phyloP scores from a whole-genome alignment of 2,113 vertebrate genomes.

The Symphodus melops region DNA sequence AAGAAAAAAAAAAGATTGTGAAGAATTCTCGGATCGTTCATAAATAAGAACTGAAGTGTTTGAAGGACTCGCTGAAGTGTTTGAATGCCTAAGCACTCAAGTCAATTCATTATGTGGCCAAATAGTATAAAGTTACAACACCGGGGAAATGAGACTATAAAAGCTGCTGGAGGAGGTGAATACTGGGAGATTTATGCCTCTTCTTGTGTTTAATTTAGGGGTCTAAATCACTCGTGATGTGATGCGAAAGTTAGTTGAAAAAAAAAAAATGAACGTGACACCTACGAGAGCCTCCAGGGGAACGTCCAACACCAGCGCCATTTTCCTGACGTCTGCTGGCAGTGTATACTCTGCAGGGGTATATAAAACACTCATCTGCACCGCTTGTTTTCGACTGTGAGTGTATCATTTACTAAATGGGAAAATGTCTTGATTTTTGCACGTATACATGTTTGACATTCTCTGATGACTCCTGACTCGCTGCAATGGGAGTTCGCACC shows the following conservation, averaged over 20 bases:
- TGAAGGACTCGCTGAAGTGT: conserved; percentile 7
- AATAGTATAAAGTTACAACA: conserved; percentile 21
- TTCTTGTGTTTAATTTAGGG: conserved; percentile 71
- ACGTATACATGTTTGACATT: conserved; percentile 21
- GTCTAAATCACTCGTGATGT: conserved; percentile 72
- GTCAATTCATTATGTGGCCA: conserved; percentile 34
- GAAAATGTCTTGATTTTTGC: conserved; percentile 36
- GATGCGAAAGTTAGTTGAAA: conserved; percentile 64
- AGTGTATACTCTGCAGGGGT: conserved; percentile 65
- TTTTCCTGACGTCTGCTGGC: conserved; percentile 58
- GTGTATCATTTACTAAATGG: conserved; percentile 39
- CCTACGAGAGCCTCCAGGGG: conserved; percentile 45
- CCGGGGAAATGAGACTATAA: conserved; percentile 22
- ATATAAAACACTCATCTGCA: conserved; percentile 55
- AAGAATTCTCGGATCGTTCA: conserved; percentile 20
- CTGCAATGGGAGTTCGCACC: conserved; percentile 50
- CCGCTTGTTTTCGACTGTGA: conserved; percentile 16
- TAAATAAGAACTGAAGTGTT: conserved; percentile 31
- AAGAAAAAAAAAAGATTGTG: conserved; percentile 21
- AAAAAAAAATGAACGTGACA: conserved; percentile 63
- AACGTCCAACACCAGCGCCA: conserved; percentile 61
- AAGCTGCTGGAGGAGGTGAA: conserved; percentile 15
- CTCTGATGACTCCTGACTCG: conserved; percentile 31
- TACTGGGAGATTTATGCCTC: conserved; percentile 54
- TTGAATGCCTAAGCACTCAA: conserved; percentile 6